A percentile compares a stretch with the other conserved stretches of the same genome.
These are phyloP conservation scores for Opisthograptis luteolata DNA, from an alignment of 2,888 invertebrate genomes.

Conservation along the genomic window DNA sequence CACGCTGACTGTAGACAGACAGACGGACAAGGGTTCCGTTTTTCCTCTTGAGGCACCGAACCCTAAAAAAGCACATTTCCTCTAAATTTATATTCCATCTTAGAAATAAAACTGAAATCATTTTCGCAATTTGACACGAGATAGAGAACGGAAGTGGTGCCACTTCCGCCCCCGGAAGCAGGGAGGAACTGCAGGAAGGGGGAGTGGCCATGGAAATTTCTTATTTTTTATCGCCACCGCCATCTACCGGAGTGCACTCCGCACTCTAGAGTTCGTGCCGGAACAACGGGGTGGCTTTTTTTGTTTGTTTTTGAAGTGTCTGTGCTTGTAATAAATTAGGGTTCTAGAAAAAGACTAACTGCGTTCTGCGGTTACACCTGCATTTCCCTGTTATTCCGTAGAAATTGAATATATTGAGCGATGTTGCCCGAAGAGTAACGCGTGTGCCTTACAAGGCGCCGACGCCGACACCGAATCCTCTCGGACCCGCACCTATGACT, in stretches of 20 bases:
- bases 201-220: constrained; percentile 7
- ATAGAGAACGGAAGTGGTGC: constrained; percentile 20
- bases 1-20: too few species aligned
- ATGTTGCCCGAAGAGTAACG: too few species aligned
- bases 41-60: too few species aligned
- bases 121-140: constrained; percentile 22
- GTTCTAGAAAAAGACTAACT: too few species aligned
- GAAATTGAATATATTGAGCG: too few species aligned
- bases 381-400: too few species aligned
- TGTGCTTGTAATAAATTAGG: too few species aligned
- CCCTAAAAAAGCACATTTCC: background rate
- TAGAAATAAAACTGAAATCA: background rate
- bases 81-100: background rate
- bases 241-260: constrained; percentile 9
- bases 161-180: constrained; percentile 20
- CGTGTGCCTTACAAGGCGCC: too few species aligned
- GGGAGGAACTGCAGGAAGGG: background rate
- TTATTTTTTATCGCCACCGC: constrained; percentile 14
- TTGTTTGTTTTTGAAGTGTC: background rate
- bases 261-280: background rate
- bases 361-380: too few species aligned
- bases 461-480: too few species aligned
- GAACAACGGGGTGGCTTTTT: background rate
- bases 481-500: too few species aligned
- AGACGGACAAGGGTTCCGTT: too few species aligned